Evolutionary conservation across 2,888 invertebrate species (phyloP).

Genomic region (Exocentrus adspersus): DNA sequence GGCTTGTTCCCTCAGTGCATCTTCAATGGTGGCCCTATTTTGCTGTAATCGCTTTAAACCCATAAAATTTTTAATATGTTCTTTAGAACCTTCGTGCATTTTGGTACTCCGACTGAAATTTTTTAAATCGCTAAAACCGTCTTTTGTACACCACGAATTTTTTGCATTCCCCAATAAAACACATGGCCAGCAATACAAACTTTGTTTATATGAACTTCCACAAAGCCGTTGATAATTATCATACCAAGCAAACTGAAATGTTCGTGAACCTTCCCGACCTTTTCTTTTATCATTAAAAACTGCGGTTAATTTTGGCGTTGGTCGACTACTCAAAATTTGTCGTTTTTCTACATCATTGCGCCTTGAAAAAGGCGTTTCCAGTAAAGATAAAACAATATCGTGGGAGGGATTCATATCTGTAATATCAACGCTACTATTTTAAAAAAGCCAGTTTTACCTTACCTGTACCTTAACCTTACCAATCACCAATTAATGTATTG

Average conservation of each 20-base stretch:
- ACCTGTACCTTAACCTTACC: too few species aligned
- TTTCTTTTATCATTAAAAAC: background rate
- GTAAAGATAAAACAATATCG: background rate
- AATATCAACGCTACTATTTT: background rate
- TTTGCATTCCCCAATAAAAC: background rate
- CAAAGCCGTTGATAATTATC: background rate
- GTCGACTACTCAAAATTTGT: too few species aligned
- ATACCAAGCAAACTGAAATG: background rate
- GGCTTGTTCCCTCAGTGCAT: background rate
- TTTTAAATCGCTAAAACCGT: background rate
- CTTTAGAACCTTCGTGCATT: background rate
- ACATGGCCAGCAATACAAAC: background rate
- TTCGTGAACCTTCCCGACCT: background rate
- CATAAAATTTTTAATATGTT: background rate
- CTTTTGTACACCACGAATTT: background rate
- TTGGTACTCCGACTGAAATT: background rate
- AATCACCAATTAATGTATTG: too few species aligned
- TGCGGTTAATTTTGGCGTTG: slow-evolving; percentile 1
- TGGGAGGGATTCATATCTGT: background rate
- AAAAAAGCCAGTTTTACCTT: background rate
- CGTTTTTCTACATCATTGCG: too few species aligned
- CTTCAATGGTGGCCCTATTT: background rate
- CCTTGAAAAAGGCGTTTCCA: too few species aligned
- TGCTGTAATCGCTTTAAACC: background rate
- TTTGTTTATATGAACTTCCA: background rate